Evolutionary conservation across 2,113 vertebrate species (phyloP).

Genomic region (Plecturocebus donacophilus): DNA sequence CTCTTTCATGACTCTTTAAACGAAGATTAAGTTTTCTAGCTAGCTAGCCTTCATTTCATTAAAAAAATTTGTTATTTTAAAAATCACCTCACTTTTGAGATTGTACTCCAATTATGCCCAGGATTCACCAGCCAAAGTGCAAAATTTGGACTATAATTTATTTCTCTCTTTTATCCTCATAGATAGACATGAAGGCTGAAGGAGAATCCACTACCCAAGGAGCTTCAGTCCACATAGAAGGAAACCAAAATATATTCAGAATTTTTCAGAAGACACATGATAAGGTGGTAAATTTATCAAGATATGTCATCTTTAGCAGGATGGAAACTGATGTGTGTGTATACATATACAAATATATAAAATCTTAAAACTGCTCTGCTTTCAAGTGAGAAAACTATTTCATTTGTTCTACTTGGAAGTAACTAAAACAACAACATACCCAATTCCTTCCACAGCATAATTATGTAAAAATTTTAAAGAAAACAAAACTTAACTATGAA

Average conservation of each 20-base stretch:
- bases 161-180: slow-evolving; percentile 30
- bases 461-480: background rate
- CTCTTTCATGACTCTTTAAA: background rate
- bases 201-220: slow-evolving; percentile 35
- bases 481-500: slow-evolving; percentile 13
- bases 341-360: background rate
- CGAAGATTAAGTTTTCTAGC: background rate
- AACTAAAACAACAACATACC: background rate
- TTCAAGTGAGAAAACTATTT: background rate
- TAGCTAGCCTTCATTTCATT: background rate
- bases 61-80: background rate
- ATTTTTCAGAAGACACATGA: background rate
- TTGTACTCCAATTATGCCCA: background rate
- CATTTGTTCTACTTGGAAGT: slow-evolving; percentile 37
- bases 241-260: background rate
- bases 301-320: background rate
- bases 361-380: background rate
- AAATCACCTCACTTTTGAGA: background rate
- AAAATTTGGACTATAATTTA: slow-evolving; percentile 16
- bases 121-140: background rate
- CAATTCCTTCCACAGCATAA: background rate
- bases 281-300: background rate
- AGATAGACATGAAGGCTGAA: background rate
- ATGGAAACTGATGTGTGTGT: background rate
- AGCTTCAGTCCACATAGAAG: background rate